These are phyloP conservation scores for Thaumatotibia leucotreta DNA, from an alignment of 1,140 invertebrate genomes.

Conservation along the genomic window DNA sequence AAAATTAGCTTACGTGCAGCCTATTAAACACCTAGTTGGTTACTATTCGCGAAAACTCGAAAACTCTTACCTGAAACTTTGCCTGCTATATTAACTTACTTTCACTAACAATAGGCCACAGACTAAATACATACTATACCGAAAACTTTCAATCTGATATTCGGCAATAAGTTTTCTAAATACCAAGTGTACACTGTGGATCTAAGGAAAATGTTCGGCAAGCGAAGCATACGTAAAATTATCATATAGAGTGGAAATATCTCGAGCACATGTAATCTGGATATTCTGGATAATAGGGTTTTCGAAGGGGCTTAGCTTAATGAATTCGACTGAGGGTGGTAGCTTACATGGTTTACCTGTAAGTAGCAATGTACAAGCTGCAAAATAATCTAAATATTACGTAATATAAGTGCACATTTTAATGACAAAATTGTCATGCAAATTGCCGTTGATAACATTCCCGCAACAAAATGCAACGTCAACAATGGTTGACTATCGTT, in stretches of 20 bases:
- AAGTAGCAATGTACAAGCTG: too few relatives aligned
- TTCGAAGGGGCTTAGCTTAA: neutral
- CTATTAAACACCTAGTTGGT: neutral
- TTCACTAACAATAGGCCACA: neutral
- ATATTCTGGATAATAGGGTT: neutral
- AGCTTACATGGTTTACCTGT: neutral
- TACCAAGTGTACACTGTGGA: neutral
- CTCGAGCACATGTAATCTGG: constrained; percentile 14
- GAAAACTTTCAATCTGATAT: neutral
- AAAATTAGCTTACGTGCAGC: neutral
- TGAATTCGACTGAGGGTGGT: neutral
- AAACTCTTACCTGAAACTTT: neutral
- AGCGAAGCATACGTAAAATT: constrained; percentile 9
- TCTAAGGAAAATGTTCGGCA: neutral
- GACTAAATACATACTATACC: neutral
- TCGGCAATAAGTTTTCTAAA: neutral
- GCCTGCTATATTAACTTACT: constrained; percentile 1
- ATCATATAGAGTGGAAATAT: constrained; percentile 18
- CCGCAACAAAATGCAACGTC: too few relatives aligned
- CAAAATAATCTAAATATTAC: too few relatives aligned
- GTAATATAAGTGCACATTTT: too few relatives aligned
- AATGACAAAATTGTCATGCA: too few relatives aligned
- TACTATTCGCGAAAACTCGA: neutral
- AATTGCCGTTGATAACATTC: too few relatives aligned
- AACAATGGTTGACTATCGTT: too few relatives aligned